Evolutionary conservation across 2,888 invertebrate genomes (phyloP).

Genomic region (Ochropleura leucogaster): DNA sequence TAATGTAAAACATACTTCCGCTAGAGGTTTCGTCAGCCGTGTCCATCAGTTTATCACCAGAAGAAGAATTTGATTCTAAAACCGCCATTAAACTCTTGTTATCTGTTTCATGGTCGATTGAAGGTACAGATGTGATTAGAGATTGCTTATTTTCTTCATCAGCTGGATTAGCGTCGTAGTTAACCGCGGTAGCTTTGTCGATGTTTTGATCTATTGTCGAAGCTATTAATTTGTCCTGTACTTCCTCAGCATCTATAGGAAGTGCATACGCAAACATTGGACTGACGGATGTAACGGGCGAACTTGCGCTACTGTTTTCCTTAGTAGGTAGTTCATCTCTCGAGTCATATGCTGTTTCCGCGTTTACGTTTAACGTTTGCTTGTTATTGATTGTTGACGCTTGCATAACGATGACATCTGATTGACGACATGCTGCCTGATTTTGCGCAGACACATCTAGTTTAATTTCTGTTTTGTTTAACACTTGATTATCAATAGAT

Average conservation of each 20-base stretch:
- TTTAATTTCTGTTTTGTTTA: conserved; percentile 24
- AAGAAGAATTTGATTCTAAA: conserved; percentile 46
- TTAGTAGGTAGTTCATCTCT: background rate
- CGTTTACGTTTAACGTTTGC: background rate
- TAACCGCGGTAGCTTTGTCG: background rate
- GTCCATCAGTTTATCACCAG: conserved; percentile 1
- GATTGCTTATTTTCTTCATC: conserved; percentile 2
- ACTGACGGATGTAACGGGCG: too few species aligned
- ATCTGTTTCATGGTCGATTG: conserved; percentile 42
- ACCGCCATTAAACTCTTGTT: conserved; percentile 61
- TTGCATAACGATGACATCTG: conserved; percentile 66
- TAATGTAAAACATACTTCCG: conserved; percentile 73
- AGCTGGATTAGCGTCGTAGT: conserved; percentile 9
- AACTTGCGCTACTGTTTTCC: too few species aligned
- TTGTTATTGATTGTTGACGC: conserved; percentile 2
- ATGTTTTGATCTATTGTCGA: background rate
- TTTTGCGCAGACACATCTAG: conserved; percentile 9
- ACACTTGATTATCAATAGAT: conserved; percentile 14
- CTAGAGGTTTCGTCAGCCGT: conserved; percentile 49
- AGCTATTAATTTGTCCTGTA: background rate
- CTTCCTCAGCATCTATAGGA: background rate
- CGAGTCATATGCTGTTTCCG: background rate
- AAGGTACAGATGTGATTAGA: conserved; percentile 67
- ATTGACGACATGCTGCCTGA: conserved; percentile 15
- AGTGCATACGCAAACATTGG: too few species aligned